phyloP scores from a whole-genome alignment of 2,797 vertebrate genomes.

The Sebastes vulpes region DNA sequence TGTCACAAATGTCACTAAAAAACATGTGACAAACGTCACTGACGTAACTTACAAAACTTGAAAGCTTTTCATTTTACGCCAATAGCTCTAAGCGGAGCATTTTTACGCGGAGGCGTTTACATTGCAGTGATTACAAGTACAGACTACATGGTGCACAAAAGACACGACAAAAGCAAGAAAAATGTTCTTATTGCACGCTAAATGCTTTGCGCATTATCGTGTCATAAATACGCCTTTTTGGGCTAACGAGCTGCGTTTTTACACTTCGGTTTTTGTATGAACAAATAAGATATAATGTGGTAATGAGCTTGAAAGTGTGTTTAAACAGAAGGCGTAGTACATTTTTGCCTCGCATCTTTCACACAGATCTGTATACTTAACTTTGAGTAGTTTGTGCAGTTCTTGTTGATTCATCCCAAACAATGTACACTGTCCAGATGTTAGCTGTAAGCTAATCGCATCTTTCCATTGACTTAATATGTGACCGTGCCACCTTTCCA shows the following conservation, averaged over 20 bases:
- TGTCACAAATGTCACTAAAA: too few species aligned
- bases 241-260: background rate
- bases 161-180: too few species aligned
- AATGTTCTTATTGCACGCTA: too few species aligned
- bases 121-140: too few species aligned
- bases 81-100: too few species aligned
- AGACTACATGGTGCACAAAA: too few species aligned
- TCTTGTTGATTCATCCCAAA: background rate
- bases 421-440: too few species aligned
- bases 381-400: background rate
- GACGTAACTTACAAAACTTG: too few species aligned
- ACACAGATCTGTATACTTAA: background rate
- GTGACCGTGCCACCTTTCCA: background rate
- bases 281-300: background rate
- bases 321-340: background rate
- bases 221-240: too few species aligned
- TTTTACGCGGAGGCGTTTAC: background rate
- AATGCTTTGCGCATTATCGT: too few species aligned
- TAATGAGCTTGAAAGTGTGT: background rate
- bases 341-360: background rate
- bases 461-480: background rate
- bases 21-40: too few species aligned
- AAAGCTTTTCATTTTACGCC: too few species aligned
- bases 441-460: background rate
- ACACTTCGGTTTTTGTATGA: background rate